Conservation (phyloP, 2,888 invertebrate genomes). For the Micoletzkya japonica region DNA sequence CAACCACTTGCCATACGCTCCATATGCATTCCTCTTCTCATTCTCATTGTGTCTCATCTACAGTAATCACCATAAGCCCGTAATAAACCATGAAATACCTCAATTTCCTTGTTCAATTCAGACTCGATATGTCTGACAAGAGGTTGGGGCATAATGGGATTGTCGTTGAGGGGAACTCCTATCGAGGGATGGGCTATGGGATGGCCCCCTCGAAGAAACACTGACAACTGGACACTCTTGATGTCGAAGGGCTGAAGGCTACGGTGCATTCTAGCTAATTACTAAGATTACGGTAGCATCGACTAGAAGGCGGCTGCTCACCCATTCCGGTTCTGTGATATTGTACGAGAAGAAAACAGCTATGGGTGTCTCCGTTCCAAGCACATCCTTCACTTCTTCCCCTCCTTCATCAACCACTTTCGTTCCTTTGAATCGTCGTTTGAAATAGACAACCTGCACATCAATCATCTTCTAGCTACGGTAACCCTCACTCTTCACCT, state of each 20-base stretch:
- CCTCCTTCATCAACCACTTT: neutral
- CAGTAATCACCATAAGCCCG: too few relatives aligned
- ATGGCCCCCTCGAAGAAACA: neutral
- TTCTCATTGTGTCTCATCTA: constrained; percentile 13
- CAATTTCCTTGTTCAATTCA: neutral
- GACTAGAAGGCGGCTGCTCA: too few relatives aligned
- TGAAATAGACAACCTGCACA: constrained; percentile 16
- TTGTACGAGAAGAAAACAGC: constrained; percentile 30
- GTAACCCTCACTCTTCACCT: neutral
- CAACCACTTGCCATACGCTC: constrained; percentile 25
- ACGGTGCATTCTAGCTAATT: neutral
- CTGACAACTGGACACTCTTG: neutral
- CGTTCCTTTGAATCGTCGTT: constrained; percentile 22
- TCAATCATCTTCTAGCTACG: neutral
- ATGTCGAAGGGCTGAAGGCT: constrained; percentile 22
- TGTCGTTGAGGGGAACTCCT: neutral
- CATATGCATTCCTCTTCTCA: neutral
- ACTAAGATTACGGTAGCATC: neutral
- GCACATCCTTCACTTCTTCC: too few relatives aligned
- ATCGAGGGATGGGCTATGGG: constrained; percentile 4
- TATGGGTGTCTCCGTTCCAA: neutral
- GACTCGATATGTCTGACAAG: too few relatives aligned
- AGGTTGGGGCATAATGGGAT: too few relatives aligned
- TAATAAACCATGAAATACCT: neutral
- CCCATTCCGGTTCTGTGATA: constrained; percentile 34